These are phyloP conservation scores for Reticulitermes speratus DNA, from an alignment of 1,140 invertebrate species.

Conservation along the genomic window DNA sequence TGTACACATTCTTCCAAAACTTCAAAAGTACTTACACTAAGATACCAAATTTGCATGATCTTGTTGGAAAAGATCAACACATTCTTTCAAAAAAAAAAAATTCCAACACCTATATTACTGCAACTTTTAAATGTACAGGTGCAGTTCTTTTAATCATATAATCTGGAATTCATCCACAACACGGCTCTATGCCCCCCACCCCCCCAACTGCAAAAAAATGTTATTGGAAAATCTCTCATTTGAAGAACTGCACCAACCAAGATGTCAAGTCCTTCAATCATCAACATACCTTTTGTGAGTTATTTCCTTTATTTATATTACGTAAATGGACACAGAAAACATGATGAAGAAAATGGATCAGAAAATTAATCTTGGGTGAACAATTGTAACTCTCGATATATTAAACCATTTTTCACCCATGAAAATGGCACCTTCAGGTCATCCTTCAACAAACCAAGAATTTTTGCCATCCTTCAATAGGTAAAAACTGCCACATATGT, in stretches of 20 bases:
- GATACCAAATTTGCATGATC: slow-evolving; percentile 23
- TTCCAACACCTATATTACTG: neutral
- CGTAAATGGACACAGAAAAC: neutral
- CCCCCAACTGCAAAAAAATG: neutral
- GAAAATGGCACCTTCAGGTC: neutral
- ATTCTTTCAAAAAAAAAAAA: slow-evolving; percentile 26
- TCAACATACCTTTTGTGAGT: neutral
- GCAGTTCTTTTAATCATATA: neutral
- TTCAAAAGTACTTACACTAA: slow-evolving; percentile 18
- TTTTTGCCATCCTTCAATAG: neutral
- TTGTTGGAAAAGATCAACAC: slow-evolving; percentile 10
- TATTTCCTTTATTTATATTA: neutral
- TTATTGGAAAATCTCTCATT: neutral
- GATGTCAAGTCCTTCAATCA: neutral
- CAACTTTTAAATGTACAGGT: neutral
- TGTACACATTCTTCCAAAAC: neutral
- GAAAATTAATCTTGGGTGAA: neutral
- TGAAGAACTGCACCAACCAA: neutral
- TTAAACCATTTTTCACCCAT: neutral
- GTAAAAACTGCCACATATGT: neutral
- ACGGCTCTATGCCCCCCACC: neutral
- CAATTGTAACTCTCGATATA: neutral
- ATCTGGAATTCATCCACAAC: neutral
- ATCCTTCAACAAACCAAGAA: neutral
- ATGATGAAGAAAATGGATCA: neutral